phyloP scores from a whole-genome alignment of 2,113 vertebrate genomes.

The Vanacampus margaritifer region DNA sequence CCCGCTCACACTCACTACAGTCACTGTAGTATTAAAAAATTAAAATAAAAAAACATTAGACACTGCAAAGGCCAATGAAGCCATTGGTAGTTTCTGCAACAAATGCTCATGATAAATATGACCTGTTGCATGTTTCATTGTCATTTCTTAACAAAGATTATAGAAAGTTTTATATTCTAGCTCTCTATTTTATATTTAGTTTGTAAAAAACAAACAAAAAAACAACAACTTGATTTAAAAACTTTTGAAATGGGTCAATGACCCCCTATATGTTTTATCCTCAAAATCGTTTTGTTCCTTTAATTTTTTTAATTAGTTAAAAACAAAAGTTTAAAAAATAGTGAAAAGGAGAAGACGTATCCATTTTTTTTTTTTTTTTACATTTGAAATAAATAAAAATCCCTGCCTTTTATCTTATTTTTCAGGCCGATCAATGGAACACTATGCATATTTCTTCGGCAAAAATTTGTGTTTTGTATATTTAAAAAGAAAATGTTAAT shows the following conservation, averaged over 20 bases:
- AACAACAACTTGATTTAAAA: not conserved
- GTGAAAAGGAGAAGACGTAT: not conserved
- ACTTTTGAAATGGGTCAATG: not conserved
- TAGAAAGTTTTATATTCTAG: too few relatives aligned
- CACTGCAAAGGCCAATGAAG: not conserved
- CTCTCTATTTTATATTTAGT: not conserved
- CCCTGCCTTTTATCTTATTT: too few relatives aligned
- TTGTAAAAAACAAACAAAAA: not conserved
- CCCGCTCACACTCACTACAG: too few relatives aligned
- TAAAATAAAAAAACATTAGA: constrained; percentile 4
- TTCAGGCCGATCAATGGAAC: too few relatives aligned
- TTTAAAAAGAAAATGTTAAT: too few relatives aligned
- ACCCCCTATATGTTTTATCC: not conserved
- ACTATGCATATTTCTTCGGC: too few relatives aligned
- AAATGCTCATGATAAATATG: not conserved
- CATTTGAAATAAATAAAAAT: too few relatives aligned
- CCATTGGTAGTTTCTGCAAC: not conserved
- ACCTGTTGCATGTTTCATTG: not conserved
- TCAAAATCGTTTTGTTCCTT: not conserved
- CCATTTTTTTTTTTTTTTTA: too few relatives aligned
- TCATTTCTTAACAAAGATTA: not conserved
- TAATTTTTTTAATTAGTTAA: too few relatives aligned
- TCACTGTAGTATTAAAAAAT: not conserved
- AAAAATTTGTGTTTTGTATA: too few relatives aligned
- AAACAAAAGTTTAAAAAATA: not conserved